Evolutionary conservation across 2,888 invertebrate species (phyloP).

Genomic region (Xylota sylvarum): DNA sequence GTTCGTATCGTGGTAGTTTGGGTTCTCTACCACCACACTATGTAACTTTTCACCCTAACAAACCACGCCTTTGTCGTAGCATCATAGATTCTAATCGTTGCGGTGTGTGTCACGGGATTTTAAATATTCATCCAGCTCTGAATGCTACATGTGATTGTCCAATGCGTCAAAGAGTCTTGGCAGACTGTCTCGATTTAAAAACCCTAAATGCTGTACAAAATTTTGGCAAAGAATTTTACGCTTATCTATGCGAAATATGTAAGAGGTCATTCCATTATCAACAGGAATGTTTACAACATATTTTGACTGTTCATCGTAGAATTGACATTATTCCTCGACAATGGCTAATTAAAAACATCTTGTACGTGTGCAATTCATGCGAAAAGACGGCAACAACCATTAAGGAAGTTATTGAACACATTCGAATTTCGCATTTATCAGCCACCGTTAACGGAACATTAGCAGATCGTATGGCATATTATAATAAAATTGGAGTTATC

Average conservation of each 20-base stretch:
- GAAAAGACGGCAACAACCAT: not conserved
- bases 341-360: not conserved
- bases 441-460: not conserved
- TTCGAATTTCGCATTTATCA: conserved; percentile 5
- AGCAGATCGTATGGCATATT: conserved; percentile 9
- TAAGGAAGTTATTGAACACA: conserved; percentile 30
- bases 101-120: conserved; percentile 44
- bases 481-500: conserved; percentile 42
- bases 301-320: not conserved
- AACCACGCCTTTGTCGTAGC: not conserved
- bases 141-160: conserved; percentile 44
- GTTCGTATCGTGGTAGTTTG: conserved; percentile 22
- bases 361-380: conserved; percentile 40
- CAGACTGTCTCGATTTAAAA: conserved; percentile 42
- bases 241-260: conserved; percentile 33
- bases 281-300: conserved; percentile 26
- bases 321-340: not conserved
- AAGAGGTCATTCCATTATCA: not conserved
- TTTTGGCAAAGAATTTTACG: conserved; percentile 17
- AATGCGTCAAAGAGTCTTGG: conserved; percentile 6
- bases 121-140: not conserved
- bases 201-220: conserved; percentile 20
- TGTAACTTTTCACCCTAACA: conserved; percentile 10
- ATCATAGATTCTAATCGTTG: conserved; percentile 37
- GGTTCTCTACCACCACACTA: conserved; percentile 2